These are phyloP conservation scores for Aeoliscus strigatus DNA, from an alignment of 2,797 vertebrate genomes.

Conservation along the genomic window DNA sequence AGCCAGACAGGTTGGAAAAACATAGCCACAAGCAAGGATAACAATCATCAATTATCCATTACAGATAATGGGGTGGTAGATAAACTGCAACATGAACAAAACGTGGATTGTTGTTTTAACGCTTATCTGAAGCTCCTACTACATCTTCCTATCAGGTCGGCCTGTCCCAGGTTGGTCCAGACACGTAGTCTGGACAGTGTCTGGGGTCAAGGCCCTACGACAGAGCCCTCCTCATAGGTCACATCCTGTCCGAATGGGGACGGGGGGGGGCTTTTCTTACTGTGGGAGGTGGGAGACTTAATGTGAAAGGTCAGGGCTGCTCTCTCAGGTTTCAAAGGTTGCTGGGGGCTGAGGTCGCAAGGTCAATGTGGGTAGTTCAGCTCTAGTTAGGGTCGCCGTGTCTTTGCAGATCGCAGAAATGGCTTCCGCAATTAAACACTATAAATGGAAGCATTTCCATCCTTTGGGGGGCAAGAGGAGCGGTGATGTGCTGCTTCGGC, in stretches of 20 bases:
- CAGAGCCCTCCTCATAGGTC: conserved; percentile 62
- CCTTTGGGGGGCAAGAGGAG: conserved; percentile 30
- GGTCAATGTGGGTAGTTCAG: conserved; percentile 57
- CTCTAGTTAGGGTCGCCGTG: conserved; percentile 56
- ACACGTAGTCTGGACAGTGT: conserved; percentile 75
- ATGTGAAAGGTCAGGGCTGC: conserved; percentile 66
- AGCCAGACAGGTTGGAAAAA: not conserved
- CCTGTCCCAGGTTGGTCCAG: conserved; percentile 46
- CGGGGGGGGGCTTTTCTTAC: conserved; percentile 42
- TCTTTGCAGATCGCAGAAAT: conserved; percentile 64
- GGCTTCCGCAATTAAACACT: conserved; percentile 73
- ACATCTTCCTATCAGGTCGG: conserved; percentile 33
- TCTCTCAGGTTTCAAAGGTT: conserved; percentile 78
- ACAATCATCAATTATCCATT: not conserved
- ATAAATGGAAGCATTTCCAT: conserved; percentile 74
- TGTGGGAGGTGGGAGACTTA: conserved; percentile 59
- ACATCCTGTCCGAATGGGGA: conserved; percentile 72
- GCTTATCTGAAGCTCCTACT: conserved; percentile 39
- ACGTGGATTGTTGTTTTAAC: conserved; percentile 10
- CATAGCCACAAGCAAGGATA: not conserved
- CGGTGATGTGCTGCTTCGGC: conserved; percentile 21
- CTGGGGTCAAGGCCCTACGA: conserved; percentile 70
- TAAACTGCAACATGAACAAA: not conserved
- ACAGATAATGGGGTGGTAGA: not conserved
- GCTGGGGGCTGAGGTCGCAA: conserved; percentile 45